Base-by-base conservation (phyloP, 2,888 invertebrate genomes). In the Aspidiotus rigidus region DNA sequence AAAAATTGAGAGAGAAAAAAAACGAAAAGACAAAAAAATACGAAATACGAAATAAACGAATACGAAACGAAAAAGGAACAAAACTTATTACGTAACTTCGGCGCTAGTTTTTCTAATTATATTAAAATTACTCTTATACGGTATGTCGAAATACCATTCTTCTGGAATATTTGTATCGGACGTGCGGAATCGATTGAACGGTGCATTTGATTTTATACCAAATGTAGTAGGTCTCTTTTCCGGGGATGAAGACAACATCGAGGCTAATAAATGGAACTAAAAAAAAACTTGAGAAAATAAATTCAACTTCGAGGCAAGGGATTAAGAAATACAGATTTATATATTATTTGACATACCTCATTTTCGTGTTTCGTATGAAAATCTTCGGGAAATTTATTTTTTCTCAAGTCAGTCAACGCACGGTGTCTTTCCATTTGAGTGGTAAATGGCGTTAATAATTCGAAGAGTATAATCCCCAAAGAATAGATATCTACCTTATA, bases 401-500 rank as follows among this genome's bases (percentile, higher is more conserved):
- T 82, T 64, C 89, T 82, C 54, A 90, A 80, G 72, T 83, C 80
- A 69, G 83, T 81, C 64, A 93, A 79, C 8, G 85, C 84, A 55
- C 82, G 79, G 72, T 89, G 83, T 64, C 97, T 83, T 79, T 99
- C 98, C 84, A 93, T 88, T 78, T 93, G 89, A 0, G 98, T 98
- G 10, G 81, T 80, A 78, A 98, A 97, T 16, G 93, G 91, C 66
- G 89, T 86, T 56, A 97, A 81, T 70, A 99, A 78, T 80, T 99
- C 99, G 78, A 95, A 92, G 73, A 96, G 84, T 72, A 99, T 94
- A 71, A 99, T 82, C 0, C 96, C 97, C 73, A 97, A 81, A 0
- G 96, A 93, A 80, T 89, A 97, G 71, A 97, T 95, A 79, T 97
- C 97, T 69, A 96, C 95, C 79, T 95, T 95, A 79, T 87, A 89